Evolutionary conservation across 92 coral and sea anemone genomes (phyloP), one percentile per base, ranked within the genome.

Genomic region (Ricordea florida): DNA sequence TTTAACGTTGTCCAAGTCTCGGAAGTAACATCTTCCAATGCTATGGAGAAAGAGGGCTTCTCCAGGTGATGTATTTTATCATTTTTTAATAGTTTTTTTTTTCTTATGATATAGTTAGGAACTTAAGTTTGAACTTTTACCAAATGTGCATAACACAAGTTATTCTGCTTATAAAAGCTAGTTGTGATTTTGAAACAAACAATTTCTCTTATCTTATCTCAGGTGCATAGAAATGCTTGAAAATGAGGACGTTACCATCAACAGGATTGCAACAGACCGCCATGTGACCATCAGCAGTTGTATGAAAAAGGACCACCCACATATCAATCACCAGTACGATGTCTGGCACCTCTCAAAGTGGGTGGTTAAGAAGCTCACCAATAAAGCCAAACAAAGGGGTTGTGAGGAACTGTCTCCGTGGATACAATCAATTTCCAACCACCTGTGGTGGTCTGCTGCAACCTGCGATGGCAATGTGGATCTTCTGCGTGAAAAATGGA

Each of bases 301-400:
- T 35, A 86, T 86, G 87, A 48, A 36, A 34, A 81, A 80, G 26
- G 78, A 67, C 13, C 42, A 65, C 69, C 27, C 40, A 5, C 29
- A 67, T 18, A 81, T 66, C 36, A 74, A 74, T 15, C 92, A 81
- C 55, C 87, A 81, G 29, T 85, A 71, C 64, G 86, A 85, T 64
- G 83, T 81, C 3, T 81, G 92, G 92, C 87, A 84, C 44, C 61
- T 83, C 0, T 72, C 93, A 3, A 88, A 84, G 68, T 84, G 79
- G 52, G 80, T 84, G 40, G 52, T 71, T 3, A 83, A 88, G 31
- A 66, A 78, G 35, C 59, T 88, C 10, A 73, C 72, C 2, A 81
- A 86, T 10, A 86, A 80, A 46, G 73, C 87, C 2, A 72, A 86
- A 42, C 36, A 64, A 14, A 73, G 75, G 51, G 34, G 56, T 7